Evolutionary conservation across 2,888 invertebrate species (phyloP), one percentile per base, ranked within the genome.

Genomic region (Xanthia icteritia): DNA sequence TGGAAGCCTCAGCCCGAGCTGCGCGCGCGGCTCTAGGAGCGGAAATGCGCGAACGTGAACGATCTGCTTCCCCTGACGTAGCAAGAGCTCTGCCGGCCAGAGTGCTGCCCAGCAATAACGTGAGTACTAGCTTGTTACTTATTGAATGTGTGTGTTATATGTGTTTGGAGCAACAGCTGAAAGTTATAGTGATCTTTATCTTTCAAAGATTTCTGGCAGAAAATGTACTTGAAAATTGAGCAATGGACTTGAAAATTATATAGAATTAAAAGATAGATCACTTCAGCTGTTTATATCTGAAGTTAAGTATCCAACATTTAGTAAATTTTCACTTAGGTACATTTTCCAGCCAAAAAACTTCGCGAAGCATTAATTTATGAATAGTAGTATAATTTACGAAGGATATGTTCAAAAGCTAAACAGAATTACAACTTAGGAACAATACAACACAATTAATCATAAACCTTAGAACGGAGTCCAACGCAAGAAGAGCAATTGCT

Each of bases 31-130:
- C 93, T 0, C 89, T 95, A 0, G 92, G 93, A 27, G 89, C 90
- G 0, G 96, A 96, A 90, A 96, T 96, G 96, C 92, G 96, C 42
- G 96, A 96, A 83, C 90, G 95, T 0, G 96, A 96, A 81, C 94
- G 96, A 2, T 96, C 96, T 0, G 95, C 94, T 1, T 96, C 96
- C 31, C 96, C 96, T 0, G 93, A 92, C 9, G 65, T 93, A 0
- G 94, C 94, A 23, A 86, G 96, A 0, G 96, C 96, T 45, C 85
- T 95, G 80, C 96, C 96, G 0, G 96, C 95, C 0, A 83, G 94
- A 17, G 95, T 96, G 23, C 92, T 94, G 42, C 94, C 96, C 0
- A 83, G 84, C 9, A 84, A 82, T 48, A 86, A 85, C 75, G 95
- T 96, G 58, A 94, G 95, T 94, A 79, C 79, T 15, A 20, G 5